Base-by-base conservation (phyloP, 2,888 invertebrate genomes). In the Platypus cylindrus region DNA sequence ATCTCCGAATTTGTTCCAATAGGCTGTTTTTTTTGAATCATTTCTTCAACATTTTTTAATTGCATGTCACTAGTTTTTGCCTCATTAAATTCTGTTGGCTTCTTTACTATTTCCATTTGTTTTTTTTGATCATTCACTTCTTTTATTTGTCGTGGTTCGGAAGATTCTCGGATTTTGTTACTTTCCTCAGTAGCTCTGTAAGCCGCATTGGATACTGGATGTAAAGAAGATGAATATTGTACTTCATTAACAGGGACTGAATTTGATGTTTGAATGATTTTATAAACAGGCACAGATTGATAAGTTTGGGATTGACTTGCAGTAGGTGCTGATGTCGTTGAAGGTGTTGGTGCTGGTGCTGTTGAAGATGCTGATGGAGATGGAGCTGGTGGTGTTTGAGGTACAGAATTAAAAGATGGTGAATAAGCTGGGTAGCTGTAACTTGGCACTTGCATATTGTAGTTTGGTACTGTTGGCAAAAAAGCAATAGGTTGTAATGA, bases 41-140 rank as follows among this genome's bases (percentile, higher is more conserved):
- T 30, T 9, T 13, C 5, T 14, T 29, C 16, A 11, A 7, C 11
- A 30, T 4, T 30, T 16, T 30, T 5, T 26, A 20, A 20, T 22
- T 35, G 32, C 14, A 37, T 37, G 14, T 27, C 32, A 2, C 42
- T 32, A 5, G 35, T 29, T 28, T 50, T 42, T 24, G 49, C 45
- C 18, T 52, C 47, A 2, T 46, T 16, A 5, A 54, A 36, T 30
- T 53, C 43, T 11, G 47, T 46, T 51, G 57, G 53, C 8, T 47
- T 49, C 18, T 53, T 44, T 25, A 53, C 22, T 7, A 54, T 55
- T 12, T 52, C 49, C 14, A 48, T 45, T 32, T 55, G n/a, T n/a
- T n/a, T n/a, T n/a, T 53, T 26, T 48, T 48, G 12, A 41, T 40
- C 2, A 15, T 23, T 22, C 40, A 17, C n/a, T 29, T 30, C 11